phyloP scores from a whole-genome alignment of 2,888 invertebrate species.

The Sminthurides aquaticus region DNA sequence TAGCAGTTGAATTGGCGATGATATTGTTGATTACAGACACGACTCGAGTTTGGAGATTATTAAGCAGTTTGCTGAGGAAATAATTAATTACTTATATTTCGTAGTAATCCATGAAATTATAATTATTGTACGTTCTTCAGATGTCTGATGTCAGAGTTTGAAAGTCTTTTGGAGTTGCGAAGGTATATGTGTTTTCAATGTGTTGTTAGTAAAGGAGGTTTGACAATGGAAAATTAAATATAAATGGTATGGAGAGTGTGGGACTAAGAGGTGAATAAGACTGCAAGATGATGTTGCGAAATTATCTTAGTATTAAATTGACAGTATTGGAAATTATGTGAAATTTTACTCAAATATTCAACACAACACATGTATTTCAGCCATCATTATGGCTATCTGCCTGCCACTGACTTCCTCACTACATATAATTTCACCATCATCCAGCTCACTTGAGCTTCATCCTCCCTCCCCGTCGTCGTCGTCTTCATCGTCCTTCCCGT shows the following conservation, averaged over 20 bases:
- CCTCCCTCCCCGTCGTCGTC: not conserved
- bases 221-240: constrained; percentile 3
- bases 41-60: constrained; percentile 1
- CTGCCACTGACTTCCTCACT: constrained; percentile 9
- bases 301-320: constrained; percentile 19
- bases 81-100: constrained; percentile 1
- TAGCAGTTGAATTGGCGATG: constrained; percentile 2
- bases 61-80: not conserved
- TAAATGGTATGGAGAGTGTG: not conserved
- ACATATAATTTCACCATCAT: not conserved
- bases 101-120: not conserved
- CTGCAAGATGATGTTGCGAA: constrained; percentile 12
- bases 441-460: not conserved
- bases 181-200: not conserved
- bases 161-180: constrained; percentile 7
- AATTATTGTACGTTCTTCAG: constrained; percentile 9
- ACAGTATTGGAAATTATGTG: constrained; percentile 21
- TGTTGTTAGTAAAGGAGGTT: not conserved
- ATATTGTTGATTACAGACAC: not conserved
- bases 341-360: constrained; percentile 22
- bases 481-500: not conserved
- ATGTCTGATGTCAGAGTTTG: not conserved
- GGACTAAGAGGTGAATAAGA: constrained; percentile 11
- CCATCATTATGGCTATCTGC: constrained; percentile 17
- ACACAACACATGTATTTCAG: constrained; percentile 18